Conservation (phyloP, 2,888 invertebrate species). For the Biston betularia region DNA sequence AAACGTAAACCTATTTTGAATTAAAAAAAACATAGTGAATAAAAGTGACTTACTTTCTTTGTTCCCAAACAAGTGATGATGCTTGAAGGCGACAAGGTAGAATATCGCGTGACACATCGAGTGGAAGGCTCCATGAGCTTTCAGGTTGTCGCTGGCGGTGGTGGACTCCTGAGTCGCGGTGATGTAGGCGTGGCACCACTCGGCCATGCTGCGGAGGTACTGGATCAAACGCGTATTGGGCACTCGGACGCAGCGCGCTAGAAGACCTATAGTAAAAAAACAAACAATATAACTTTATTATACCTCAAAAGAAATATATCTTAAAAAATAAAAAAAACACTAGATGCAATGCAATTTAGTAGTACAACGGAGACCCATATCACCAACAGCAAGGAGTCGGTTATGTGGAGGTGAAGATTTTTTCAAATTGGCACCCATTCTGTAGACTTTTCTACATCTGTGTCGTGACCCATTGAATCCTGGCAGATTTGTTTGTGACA, state of each 20-base stretch:
- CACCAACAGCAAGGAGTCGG: too few relatives aligned
- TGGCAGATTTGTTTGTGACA: too few relatives aligned
- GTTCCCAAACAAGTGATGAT: conserved; percentile 91
- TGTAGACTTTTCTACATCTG: too few relatives aligned
- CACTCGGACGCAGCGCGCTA: conserved; percentile 76
- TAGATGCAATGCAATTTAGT: too few relatives aligned
- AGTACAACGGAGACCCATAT: too few relatives aligned
- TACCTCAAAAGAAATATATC: too few relatives aligned
- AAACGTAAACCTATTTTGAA: too few relatives aligned
- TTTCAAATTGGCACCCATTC: too few relatives aligned
- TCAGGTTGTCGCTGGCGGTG: conserved; percentile 67
- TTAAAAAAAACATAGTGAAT: conserved; percentile 1
- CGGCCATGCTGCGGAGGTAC: conserved; percentile 89
- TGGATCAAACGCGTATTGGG: conserved; percentile 71
- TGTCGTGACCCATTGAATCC: too few relatives aligned
- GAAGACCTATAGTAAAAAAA: conserved; percentile 57
- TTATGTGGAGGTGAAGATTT: too few relatives aligned
- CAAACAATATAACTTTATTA: not conserved
- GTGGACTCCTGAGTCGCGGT: conserved; percentile 86
- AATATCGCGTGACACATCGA: conserved; percentile 96
- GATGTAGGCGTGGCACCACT: conserved; percentile 95
- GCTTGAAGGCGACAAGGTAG: conserved; percentile 96
- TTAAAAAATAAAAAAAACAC: too few relatives aligned
- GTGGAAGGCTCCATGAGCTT: conserved; percentile 95
- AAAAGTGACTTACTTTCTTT: conserved; percentile 89